Conservation (phyloP, 1,140 invertebrate genomes). For the Ceratina calcarata region DNA sequence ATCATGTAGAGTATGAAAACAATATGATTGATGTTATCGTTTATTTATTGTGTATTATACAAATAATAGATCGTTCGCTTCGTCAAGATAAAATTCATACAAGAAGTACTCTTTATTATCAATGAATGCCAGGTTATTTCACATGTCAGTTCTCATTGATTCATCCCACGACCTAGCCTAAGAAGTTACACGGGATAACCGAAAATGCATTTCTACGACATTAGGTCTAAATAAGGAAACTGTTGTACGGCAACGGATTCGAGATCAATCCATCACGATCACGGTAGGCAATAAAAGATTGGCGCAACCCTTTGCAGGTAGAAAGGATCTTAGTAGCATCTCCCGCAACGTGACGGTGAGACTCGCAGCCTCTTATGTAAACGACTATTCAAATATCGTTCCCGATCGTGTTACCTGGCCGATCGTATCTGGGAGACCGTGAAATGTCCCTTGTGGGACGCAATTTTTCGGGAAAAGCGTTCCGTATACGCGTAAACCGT, state of each 20-base stretch:
- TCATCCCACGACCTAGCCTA: too few relatives aligned
- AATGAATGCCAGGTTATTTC: too few relatives aligned
- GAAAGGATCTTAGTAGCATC: slow-evolving; percentile 16
- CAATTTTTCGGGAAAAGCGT: slow-evolving; percentile 49
- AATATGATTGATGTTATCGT: too few relatives aligned
- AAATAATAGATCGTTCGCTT: too few relatives aligned
- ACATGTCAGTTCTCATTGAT: too few relatives aligned
- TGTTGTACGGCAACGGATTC: slow-evolving; percentile 22
- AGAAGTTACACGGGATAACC: neutral
- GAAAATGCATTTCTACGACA: neutral
- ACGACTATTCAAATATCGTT: slow-evolving; percentile 65
- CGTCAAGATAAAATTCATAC: too few relatives aligned
- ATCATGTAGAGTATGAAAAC: too few relatives aligned
- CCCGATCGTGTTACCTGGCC: slow-evolving; percentile 50
- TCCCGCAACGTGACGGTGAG: slow-evolving; percentile 15
- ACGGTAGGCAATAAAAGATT: slow-evolving; percentile 34
- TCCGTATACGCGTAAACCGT: slow-evolving; percentile 31
- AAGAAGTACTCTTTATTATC: too few relatives aligned
- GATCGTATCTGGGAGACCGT: slow-evolving; percentile 38
- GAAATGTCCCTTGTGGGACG: slow-evolving; percentile 39
- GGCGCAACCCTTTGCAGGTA: slow-evolving; percentile 65
- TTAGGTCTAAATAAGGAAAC: neutral
- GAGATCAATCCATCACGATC: slow-evolving; percentile 52
- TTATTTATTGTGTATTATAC: too few relatives aligned
- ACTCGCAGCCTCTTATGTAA: slow-evolving; percentile 65